Percentiles rank a stretch among this genome's conserved stretches.
Conservation (phyloP, 2,888 invertebrate species). For the Pseudococcus viburni region DNA sequence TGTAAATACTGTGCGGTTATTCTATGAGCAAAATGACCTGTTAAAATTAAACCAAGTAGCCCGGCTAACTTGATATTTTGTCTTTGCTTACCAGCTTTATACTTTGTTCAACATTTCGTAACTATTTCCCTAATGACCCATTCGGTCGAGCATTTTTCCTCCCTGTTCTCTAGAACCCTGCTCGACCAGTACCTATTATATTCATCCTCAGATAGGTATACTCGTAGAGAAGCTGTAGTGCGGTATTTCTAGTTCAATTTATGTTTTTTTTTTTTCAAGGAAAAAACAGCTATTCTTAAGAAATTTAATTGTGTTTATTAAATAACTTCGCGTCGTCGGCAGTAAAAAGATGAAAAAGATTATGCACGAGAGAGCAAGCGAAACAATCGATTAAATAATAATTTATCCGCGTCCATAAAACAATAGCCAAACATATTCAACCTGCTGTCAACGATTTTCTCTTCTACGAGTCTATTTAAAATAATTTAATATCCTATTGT, state of each 20-base stretch:
- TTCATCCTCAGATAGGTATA: neutral
- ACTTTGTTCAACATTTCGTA: constrained; percentile 25
- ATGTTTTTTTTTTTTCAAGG: neutral
- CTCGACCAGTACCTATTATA: neutral
- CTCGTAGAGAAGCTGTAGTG: neutral
- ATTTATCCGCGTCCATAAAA: constrained; percentile 19
- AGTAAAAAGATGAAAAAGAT: constrained; percentile 30
- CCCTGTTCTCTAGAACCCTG: neutral
- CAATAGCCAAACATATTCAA: constrained; percentile 27
- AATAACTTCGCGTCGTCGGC: neutral
- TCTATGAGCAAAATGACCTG: constrained; percentile 29
- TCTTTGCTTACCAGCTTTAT: neutral
- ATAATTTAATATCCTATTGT: constrained; percentile 57
- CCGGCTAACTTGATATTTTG: constrained; percentile 39
- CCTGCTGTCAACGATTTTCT: constrained; percentile 37
- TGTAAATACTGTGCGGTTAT: constrained; percentile 5
- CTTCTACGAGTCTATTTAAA: constrained; percentile 39
- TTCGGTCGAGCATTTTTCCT: neutral
- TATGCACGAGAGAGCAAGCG: neutral
- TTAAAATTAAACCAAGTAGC: constrained; percentile 24
- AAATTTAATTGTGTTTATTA: constrained; percentile 2
- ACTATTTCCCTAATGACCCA: constrained; percentile 41
- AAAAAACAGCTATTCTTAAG: neutral
- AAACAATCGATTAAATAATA: constrained; percentile 39
- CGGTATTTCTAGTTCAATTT: neutral